Conservation (phyloP, 53 echinoderm and acorn worm genomes). For the Echinarachnius parma region DNA sequence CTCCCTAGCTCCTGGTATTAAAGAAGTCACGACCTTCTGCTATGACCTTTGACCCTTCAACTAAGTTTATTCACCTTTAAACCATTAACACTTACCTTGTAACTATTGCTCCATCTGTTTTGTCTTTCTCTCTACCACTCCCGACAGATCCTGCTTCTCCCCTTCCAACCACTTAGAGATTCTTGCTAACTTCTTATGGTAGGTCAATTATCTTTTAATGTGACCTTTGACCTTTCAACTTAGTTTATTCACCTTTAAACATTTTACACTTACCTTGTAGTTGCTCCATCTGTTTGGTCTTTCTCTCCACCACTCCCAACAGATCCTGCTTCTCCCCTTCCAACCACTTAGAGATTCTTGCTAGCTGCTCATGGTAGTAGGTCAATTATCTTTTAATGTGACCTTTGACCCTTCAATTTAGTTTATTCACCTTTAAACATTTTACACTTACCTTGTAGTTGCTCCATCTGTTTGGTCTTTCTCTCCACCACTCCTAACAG, state of each 20-base stretch:
- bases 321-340: slow-evolving; percentile 81
- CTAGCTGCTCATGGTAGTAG: slow-evolving; percentile 45
- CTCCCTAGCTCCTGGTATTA: slow-evolving; percentile 57
- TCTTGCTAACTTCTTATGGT: slow-evolving; percentile 46
- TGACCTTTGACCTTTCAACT: slow-evolving; percentile 51
- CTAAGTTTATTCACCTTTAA: no score
- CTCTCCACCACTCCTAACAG: slow-evolving; percentile 64
- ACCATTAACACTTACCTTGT: slow-evolving; percentile 69
- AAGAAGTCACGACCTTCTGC: slow-evolving; percentile 40
- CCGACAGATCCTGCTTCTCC: slow-evolving; percentile 75
- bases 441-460: slow-evolving; percentile 70
- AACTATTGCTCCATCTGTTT: slow-evolving; percentile 63
- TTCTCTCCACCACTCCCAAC: slow-evolving; percentile 63
- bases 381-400: background rate
- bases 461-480: slow-evolving; percentile 68
- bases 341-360: slow-evolving; percentile 60
- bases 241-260: no score
- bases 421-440: no score
- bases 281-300: slow-evolving; percentile 66
- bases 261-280: slow-evolving; percentile 65
- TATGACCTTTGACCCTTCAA: slow-evolving; percentile 48
- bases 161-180: slow-evolving; percentile 64
- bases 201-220: slow-evolving; percentile 41
- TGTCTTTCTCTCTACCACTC: slow-evolving; percentile 72
- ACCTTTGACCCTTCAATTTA: no score